Percentiles rank a stretch among this genome's conserved stretches.
Conservation (phyloP, 92 coral and sea anemone species). For the Bergia puertoricense region DNA sequence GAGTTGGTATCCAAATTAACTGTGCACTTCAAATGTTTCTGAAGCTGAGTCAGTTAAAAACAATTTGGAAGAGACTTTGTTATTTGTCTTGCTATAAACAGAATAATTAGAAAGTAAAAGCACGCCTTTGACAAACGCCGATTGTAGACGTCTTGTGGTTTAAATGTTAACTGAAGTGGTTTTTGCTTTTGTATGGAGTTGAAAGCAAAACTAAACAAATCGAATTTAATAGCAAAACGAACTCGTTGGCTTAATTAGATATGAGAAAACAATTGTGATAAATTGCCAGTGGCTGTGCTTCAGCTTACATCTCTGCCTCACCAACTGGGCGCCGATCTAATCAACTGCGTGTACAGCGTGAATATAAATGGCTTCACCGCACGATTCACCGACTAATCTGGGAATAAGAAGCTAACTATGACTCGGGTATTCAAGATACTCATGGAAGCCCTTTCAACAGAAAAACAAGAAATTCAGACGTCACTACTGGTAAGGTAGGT, state of each 20-base stretch:
- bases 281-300: background rate
- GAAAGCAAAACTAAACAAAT: background rate
- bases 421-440: background rate
- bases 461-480: background rate
- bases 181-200: background rate
- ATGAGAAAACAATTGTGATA: background rate
- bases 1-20: no score
- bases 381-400: background rate
- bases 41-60: no score
- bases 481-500: background rate
- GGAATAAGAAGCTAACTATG: background rate
- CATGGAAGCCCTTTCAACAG: background rate
- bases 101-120: background rate
- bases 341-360: background rate
- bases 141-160: background rate
- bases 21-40: no score
- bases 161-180: background rate
- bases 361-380: background rate
- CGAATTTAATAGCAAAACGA: background rate
- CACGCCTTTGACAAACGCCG: background rate
- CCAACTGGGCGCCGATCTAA: constrained; percentile 5
- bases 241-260: background rate
- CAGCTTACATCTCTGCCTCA: background rate
- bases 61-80: no score
- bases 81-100: background rate